Percentiles rank a stretch among this genome's conserved stretches.
Evolutionary conservation across 2,113 vertebrate genomes (phyloP).

Genomic region (Sterrhoptilus dennistouni): DNA sequence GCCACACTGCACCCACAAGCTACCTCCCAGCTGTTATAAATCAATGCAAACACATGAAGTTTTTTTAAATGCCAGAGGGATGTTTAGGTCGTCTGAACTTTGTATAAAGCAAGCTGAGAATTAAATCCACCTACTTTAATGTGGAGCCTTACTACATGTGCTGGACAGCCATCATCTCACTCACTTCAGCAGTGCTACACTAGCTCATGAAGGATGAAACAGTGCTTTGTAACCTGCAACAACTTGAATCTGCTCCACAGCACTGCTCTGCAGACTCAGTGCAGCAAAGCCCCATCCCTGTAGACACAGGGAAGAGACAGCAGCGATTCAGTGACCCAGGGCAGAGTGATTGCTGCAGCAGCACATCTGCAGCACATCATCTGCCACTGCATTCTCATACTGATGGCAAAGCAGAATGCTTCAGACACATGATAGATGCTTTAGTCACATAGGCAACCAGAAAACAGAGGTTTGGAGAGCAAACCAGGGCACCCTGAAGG

Average conservation of each 20-base stretch:
- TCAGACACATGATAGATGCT: not conserved
- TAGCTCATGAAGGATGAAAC: not conserved
- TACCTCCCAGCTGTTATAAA: not conserved
- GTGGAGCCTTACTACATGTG: not conserved
- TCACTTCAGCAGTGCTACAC: fast-evolving
- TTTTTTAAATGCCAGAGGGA: not conserved
- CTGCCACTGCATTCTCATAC: fast-evolving
- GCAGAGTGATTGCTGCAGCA: not conserved
- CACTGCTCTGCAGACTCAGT: not conserved
- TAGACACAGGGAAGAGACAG: not conserved
- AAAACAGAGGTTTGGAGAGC: not conserved
- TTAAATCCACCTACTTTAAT: not conserved
- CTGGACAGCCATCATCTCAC: not conserved
- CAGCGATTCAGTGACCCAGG: not conserved
- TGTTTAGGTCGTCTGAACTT: not conserved
- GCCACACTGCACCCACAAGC: not conserved
- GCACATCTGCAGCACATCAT: not conserved
- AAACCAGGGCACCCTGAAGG: not conserved
- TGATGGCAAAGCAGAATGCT: not conserved
- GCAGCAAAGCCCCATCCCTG: not conserved
- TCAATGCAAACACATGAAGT: not conserved
- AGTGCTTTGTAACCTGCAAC: not conserved
- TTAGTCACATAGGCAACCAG: not conserved
- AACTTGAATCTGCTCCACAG: not conserved
- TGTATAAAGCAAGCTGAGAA: not conserved